Evolutionary conservation across 2,113 vertebrate species (phyloP), one percentile per base, ranked within the genome.

Genomic region (Labrus mixtus): DNA sequence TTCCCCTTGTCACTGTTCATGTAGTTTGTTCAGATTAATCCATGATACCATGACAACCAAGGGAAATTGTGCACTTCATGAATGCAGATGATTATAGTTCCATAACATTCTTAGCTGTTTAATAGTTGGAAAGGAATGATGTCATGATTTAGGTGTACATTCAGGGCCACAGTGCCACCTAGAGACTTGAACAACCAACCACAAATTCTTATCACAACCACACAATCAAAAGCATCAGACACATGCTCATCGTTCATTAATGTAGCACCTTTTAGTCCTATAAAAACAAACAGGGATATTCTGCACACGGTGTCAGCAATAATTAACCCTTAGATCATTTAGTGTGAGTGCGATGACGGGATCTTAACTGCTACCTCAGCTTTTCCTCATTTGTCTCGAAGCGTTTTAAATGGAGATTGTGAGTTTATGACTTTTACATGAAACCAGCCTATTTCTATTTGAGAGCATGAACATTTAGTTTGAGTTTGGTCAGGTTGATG

Each of bases 121-220:
- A 48, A 6, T 41, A 61, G 20, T 11, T 19, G 39, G 9, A n/a
- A 29, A 50, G 20, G 56, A 17, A 76, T 83, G 86, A 85, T 82
- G 79, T 84, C 80, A 90, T 78, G 17, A 50, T 76, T 68, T 48
- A 41, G 41, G 33, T 71, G 15, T 17, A 7, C 48, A 50, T 66
- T 76, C 41, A 61, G 69, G 64, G 56, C 65, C 78, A 90, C 86
- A 92, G 73, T 77, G 86, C 87, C 90, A 88, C 70, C 90, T 88
- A 86, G 25, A 79, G 89, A 78, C 16, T 33, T 0, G 3, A 19
- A 29, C 10, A 3, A 6, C 4, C 19, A 20, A 51, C 17, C 22
- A 39, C 66, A 55, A 17, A 0, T 4, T 33, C 9, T 37, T 33
- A 22, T 25, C 43, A 54, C 0, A 17, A n/a, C 3, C 33, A 16